Percentiles rank a stretch among this genome's conserved stretches.
phyloP scores from a whole-genome alignment of 2,113 vertebrate species.

The Condylura cristata region DNA sequence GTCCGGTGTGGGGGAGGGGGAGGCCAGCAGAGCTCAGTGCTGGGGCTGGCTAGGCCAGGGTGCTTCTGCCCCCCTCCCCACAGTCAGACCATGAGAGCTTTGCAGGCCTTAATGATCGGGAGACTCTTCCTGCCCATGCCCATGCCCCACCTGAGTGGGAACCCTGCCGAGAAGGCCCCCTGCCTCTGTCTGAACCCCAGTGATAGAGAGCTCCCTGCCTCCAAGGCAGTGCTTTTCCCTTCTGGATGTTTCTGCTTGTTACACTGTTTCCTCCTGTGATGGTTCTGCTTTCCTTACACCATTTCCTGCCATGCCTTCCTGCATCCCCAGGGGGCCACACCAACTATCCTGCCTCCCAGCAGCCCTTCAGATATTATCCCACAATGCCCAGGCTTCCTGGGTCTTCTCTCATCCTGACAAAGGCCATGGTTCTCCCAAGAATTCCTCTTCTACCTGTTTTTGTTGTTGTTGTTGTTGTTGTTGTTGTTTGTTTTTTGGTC shows the following conservation, averaged over 20 bases:
- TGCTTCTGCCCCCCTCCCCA: neutral
- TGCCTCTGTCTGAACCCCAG: neutral
- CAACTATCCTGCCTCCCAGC: neutral
- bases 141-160: neutral
- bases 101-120: neutral
- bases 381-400: neutral
- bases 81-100: neutral
- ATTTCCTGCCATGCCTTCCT: neutral
- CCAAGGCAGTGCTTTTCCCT: neutral
- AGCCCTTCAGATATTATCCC: neutral
- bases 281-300: neutral
- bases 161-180: neutral
- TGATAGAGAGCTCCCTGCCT: neutral
- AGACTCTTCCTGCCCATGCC: neutral
- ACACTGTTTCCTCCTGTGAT: neutral
- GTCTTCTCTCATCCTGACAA: neutral
- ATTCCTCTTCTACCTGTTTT: neutral
- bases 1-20: neutral
- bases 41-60: accelerated
- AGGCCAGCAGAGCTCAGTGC: neutral
- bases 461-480: no score
- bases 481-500: no score
- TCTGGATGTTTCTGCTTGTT: neutral
- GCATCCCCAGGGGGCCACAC: no score
- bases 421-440: neutral